A percentile compares a stretch with the other conserved stretches of the same genome.
These are phyloP conservation scores for Aricia agestis DNA, from an alignment of 1,140 invertebrate species.

Conservation along the genomic window DNA sequence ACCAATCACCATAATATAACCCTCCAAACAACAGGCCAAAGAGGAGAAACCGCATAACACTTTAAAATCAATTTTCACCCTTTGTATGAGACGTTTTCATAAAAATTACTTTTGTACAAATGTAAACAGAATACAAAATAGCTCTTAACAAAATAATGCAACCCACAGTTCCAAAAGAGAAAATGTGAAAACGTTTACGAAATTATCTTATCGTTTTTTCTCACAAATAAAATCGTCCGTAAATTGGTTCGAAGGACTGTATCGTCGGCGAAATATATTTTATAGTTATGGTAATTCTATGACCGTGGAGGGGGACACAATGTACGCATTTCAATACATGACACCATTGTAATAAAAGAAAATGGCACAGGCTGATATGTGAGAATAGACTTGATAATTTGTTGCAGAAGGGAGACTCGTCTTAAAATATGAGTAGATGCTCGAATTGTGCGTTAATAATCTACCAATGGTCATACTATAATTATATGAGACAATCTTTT, in stretches of 20 bases:
- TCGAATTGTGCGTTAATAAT: too few relatives aligned
- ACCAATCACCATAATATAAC: too few relatives aligned
- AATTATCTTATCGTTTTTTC: conserved; percentile 18
- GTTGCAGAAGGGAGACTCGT: neutral
- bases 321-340: conserved; percentile 15
- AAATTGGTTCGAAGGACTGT: conserved; percentile 27
- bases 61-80: too few relatives aligned
- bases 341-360: conserved; percentile 11
- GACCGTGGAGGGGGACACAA: conserved; percentile 31
- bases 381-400: neutral
- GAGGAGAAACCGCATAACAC: too few relatives aligned
- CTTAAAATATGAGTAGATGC: neutral
- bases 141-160: neutral
- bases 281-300: conserved; percentile 36
- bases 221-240: conserved; percentile 27
- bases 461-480: too few relatives aligned
- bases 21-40: too few relatives aligned
- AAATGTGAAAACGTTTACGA: neutral
- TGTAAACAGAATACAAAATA: conserved; percentile 6
- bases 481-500: too few relatives aligned
- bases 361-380: neutral
- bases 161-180: conserved; percentile 2
- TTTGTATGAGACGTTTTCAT: too few relatives aligned
- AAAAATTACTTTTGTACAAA: neutral
- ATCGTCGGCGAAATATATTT: conserved; percentile 33